phyloP scores from a whole-genome alignment of 2,113 vertebrate species.

The Gavialis gangeticus region DNA sequence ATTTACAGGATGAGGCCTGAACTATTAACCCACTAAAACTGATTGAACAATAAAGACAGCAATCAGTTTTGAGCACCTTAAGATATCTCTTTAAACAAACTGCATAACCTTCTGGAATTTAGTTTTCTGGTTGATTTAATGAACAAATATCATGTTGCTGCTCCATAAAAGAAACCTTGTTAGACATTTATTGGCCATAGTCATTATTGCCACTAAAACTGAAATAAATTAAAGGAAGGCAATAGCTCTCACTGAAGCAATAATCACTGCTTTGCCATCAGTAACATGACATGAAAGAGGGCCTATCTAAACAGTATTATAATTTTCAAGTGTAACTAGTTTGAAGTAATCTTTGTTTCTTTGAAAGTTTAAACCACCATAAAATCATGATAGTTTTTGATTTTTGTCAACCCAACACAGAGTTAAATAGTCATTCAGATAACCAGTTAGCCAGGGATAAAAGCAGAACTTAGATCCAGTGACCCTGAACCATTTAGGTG shows the following conservation, averaged over 20 bases:
- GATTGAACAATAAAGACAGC: neutral
- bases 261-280: neutral
- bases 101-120: neutral
- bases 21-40: neutral
- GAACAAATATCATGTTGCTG: neutral
- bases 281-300: too few species aligned
- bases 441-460: too few species aligned
- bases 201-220: neutral
- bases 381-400: neutral
- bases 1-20: neutral
- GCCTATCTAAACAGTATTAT: too few species aligned
- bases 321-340: too few species aligned
- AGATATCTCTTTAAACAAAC: neutral
- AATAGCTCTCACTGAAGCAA: neutral
- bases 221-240: neutral
- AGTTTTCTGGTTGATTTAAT: neutral
- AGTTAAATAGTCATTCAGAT: neutral
- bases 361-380: neutral
- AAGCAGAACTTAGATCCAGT: neutral
- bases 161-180: neutral
- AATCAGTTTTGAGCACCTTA: neutral
- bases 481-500: neutral
- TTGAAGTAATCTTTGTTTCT: neutral
- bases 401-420: neutral
- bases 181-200: neutral